A percentile compares a stretch with the other conserved stretches of the same genome.
These are phyloP conservation scores for Tetragnatha versicolor DNA, from an alignment of 1,140 invertebrate genomes.

Conservation along the genomic window DNA sequence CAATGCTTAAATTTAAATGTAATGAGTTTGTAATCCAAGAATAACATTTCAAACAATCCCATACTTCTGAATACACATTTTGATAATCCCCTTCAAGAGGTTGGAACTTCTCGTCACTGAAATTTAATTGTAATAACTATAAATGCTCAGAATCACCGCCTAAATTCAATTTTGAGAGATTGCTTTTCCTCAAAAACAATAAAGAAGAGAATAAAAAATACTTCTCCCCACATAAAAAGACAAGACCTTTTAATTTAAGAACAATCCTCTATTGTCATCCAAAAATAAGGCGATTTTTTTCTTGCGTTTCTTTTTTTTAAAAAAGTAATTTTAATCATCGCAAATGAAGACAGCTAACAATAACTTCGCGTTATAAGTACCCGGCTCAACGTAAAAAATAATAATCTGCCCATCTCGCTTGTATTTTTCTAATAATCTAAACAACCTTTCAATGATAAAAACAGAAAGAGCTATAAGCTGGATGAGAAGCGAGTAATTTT, in stretches of 20 bases:
- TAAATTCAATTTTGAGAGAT: too few species aligned
- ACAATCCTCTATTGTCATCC: slow-evolving; percentile 13
- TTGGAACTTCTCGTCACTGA: too few species aligned
- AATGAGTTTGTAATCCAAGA: too few species aligned
- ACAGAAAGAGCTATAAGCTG: background rate
- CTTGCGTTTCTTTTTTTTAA: background rate
- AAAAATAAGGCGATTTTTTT: background rate
- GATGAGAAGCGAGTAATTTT: slow-evolving; percentile 9
- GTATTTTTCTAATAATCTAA: slow-evolving; percentile 19
- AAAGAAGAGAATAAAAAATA: too few species aligned
- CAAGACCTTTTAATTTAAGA: background rate
- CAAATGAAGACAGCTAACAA: slow-evolving; percentile 2
- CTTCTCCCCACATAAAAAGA: too few species aligned
- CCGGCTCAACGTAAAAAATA: background rate
- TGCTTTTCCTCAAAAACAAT: too few species aligned
- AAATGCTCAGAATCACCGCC: too few species aligned
- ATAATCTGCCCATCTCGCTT: background rate
- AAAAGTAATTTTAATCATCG: slow-evolving; percentile 21
- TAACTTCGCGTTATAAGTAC: background rate
- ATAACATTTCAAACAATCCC: too few species aligned
- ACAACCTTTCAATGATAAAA: slow-evolving; percentile 7
- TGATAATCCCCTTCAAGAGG: too few species aligned
- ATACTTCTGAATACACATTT: too few species aligned
- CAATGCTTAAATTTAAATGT: too few species aligned
- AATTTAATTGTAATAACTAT: too few species aligned